Base-by-base conservation (phyloP, 2,888 invertebrate species). In the Quadriops clusia region DNA sequence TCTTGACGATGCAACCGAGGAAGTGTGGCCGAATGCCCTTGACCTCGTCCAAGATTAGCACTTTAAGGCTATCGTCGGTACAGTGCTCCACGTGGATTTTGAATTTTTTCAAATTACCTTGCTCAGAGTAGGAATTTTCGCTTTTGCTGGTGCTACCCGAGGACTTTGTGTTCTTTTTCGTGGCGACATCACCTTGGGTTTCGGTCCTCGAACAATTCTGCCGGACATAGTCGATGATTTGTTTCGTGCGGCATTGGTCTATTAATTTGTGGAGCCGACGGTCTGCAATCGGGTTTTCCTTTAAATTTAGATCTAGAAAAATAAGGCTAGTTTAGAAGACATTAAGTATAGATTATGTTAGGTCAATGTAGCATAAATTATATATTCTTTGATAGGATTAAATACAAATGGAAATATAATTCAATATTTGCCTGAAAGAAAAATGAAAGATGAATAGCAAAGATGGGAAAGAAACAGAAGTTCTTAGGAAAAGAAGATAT, bases 171-270 rank as follows among this genome's bases (percentile, higher is more conserved):
- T 58, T 60, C 12, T 44, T 47, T 38, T 63, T 63, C 1, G 49
- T 53, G 32, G 60, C 62, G 15, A 51, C 45, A 0, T 51, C 2
- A 1, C 55, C 50, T 22, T 63, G 63, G 0, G 45, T 40, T 12
- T 34, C 37, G 5, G 43, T 44, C 45, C 64, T 68, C 0, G 66
- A 60, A 46, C 75, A 76, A 44, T 80, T 70, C 33, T 72, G 73
- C n/a, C 74, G 63, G 3, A 86, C 65, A 50, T 84, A 85, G 47
- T 84, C 84, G 14, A 85, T 42, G 3, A 86, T 66, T 55, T 83
- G 78, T 49, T 84, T 84, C 0, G 72, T 71, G 8, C 77, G 68
- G 44, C 79, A 77, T 48, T 84, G 81, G 40, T 77, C 74, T 0
- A 84, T 74, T 2, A 86, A 56, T 53, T 85, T 86, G 43, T 68